Percentiles rank a stretch among this genome's conserved stretches.
Conservation (phyloP, 2,888 invertebrate species). For the Salticus scenicus region DNA sequence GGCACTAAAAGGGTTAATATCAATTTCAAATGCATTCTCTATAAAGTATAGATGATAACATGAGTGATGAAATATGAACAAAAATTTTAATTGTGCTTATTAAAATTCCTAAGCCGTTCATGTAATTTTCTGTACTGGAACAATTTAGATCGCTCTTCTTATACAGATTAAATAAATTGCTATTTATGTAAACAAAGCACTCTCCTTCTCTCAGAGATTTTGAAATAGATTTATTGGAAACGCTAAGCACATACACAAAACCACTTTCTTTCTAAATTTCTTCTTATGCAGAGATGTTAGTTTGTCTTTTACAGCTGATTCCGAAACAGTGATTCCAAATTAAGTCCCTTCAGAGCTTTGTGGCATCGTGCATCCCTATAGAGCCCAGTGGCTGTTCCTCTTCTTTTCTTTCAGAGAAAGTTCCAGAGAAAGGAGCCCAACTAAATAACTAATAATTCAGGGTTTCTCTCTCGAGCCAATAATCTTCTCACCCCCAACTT, state of each 20-base stretch:
- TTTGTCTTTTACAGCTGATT: not conserved
- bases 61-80: too few relatives aligned
- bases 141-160: too few relatives aligned
- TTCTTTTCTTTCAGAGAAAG: not conserved
- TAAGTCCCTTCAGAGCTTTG: not conserved
- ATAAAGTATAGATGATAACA: too few relatives aligned
- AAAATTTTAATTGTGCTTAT: too few relatives aligned
- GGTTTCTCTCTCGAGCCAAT: not conserved
- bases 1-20: too few relatives aligned
- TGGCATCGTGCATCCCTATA: not conserved
- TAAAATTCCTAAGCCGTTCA: too few relatives aligned
- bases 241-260: not conserved
- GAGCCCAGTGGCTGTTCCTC: not conserved
- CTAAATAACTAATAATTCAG: conserved; percentile 12
- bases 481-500: conserved; percentile 11
- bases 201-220: not conserved
- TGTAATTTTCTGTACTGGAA: too few relatives aligned
- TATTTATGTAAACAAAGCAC: not conserved
- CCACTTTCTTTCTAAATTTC: not conserved
- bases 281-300: not conserved
- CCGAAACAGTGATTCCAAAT: conserved; percentile 17
- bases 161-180: too few relatives aligned
- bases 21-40: too few relatives aligned
- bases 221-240: not conserved
- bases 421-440: not conserved